Percentiles rank a stretch among this genome's conserved stretches.
These are phyloP conservation scores for Eudemis profundana DNA, from an alignment of 2,888 invertebrate species.

Conservation along the genomic window DNA sequence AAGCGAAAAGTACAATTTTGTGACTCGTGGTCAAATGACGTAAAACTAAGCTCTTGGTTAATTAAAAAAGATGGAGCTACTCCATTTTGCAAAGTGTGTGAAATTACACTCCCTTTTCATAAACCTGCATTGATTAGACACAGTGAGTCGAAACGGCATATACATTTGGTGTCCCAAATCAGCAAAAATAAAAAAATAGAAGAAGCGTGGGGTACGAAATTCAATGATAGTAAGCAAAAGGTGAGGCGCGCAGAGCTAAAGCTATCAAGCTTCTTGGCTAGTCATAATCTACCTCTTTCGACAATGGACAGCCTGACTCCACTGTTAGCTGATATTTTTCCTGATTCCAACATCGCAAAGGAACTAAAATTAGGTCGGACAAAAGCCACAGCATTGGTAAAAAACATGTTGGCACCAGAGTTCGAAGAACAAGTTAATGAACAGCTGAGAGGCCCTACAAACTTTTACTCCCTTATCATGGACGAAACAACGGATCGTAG, in stretches of 20 bases:
- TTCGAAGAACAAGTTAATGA: too few species aligned
- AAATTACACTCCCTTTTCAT: not conserved
- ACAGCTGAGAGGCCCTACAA: too few species aligned
- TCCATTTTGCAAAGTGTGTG: conserved; percentile 6
- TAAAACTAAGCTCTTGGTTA: conserved; percentile 7
- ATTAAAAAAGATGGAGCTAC: not conserved
- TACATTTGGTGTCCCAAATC: not conserved
- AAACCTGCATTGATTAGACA: conserved; percentile 9
- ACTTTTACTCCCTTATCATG: too few species aligned
- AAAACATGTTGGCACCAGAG: too few species aligned
- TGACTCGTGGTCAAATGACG: conserved; percentile 4
- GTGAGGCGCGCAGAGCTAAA: conserved; percentile 16
- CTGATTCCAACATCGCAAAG: too few species aligned
- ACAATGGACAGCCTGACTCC: too few species aligned
- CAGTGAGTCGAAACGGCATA: not conserved
- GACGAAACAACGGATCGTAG: too few species aligned
- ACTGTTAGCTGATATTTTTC: too few species aligned
- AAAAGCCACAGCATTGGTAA: too few species aligned
- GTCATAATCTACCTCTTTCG: too few species aligned
- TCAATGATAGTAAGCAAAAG: not conserved
- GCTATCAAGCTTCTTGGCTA: conserved; percentile 7
- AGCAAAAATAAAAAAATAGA: conserved; percentile 8
- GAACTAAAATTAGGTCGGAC: too few species aligned
- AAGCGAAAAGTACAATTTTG: not conserved
- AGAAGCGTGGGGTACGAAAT: conserved; percentile 1